Base-by-base conservation (phyloP, 2,113 vertebrate species). In the Dicrurus megarhynchus region DNA sequence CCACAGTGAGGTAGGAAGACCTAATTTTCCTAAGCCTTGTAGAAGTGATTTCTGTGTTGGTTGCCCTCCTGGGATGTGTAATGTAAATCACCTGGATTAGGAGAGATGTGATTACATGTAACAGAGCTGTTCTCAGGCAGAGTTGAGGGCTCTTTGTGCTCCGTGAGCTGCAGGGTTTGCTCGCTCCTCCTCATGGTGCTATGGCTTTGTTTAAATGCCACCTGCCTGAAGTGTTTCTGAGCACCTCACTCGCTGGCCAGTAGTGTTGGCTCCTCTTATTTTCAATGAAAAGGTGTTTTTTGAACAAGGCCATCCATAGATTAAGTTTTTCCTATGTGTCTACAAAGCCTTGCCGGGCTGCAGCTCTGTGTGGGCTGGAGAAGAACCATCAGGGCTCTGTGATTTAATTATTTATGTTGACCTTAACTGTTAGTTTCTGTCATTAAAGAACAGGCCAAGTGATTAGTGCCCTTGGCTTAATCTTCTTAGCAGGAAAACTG, bases 1-100 rank as follows among this genome's bases (percentile, higher is more conserved):
- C 64, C 78, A 24, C 60, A 21, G 71, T 24, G 77, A 97, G 96
- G 97, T 98, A 96, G 94, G 98, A 83, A 73, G 39, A 42, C 81
- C 74, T 89, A 13, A 81, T 93, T 83, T 86, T 74, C 33, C 27
- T 67, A 57, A 78, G 41, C 50, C 63, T 63, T 27, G 46, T 22
- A 64, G 75, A 65, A 79, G 27, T 77, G 42, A 20, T 50, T 78
- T 80, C 83, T 65, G 73, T 85, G 71, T 70, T 68, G 83, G 46
- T 84, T 2, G 16, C 64, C 59, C 82, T 94, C 90, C 59, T 56
- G 92, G 86, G 74, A 81, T 37, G 44, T 73, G 86, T 68, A 33
- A 71, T 84, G 77, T 79, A 85, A 93, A 76, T 75, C 83, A 76
- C 69, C 28, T 63, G 92, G 59, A 59, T 93, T 92, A 80, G 71